Evolutionary conservation across 2,797 vertebrate species (phyloP), one percentile per base, ranked within the genome.

Genomic region (Peromyscus nudipes): DNA sequence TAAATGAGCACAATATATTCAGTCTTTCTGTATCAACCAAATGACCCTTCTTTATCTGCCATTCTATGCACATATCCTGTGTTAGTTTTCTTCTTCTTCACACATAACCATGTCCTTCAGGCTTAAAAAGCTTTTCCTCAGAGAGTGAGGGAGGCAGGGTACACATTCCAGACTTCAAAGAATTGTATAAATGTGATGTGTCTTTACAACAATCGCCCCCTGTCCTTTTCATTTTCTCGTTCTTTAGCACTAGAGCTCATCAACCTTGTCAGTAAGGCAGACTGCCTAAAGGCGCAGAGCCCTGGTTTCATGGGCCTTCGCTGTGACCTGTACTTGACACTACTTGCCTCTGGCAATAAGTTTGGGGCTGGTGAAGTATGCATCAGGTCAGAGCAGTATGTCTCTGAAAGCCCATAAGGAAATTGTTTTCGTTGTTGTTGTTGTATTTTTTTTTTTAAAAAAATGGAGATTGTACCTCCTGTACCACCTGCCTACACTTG

Each of bases 311-410:
- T 34, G 85, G 16, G 43, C 73, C 67, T 94, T 67, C 82, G 52
- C 10, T n/a, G 31, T 84, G 92, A 98, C 94, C 90, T 94, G 94
- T 97, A 91, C 97, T 97, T 98, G 94, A 98, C 89, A 97, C 67
- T 96, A 40, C 37, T 94, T 85, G 91, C 94, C 96, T 88, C 76
- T 55, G 93, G 88, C 94, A 91, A 6, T 95, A 76, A 43, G 76
- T 97, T 93, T 92, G 94, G 86, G 94, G 43, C 92, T 84, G 95
- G 89, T 60, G 49, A 3, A 27, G 4, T 77, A 49, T 89, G 60
- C 49, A 37, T 89, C 31, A 27, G 67, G 37, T 79, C 96, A 97
- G 52, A 69, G 60, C 37, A 40, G 10, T 71, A 37, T 46, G 21
- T 95, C 40, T 91, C 80, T 92, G 89, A 12, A 87, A 96, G 23